phyloP scores from a whole-genome alignment of 2,113 vertebrate species.

The Podiceps cristatus region DNA sequence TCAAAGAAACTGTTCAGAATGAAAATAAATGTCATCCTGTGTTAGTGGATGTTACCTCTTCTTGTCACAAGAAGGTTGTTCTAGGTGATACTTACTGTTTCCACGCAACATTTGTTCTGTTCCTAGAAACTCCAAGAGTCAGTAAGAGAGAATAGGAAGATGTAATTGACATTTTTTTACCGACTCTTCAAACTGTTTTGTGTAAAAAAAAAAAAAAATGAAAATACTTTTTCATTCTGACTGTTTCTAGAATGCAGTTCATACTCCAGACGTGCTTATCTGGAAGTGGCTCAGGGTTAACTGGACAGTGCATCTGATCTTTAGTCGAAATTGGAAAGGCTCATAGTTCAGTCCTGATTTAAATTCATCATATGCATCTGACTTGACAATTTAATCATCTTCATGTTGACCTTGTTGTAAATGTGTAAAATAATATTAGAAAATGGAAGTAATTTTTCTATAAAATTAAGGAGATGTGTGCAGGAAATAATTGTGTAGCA shows the following conservation, averaged over 20 bases:
- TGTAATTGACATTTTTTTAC: neutral
- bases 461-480: neutral
- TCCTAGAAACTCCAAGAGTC: neutral
- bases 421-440: neutral
- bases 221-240: neutral
- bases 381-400: neutral
- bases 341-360: neutral
- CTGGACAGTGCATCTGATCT: neutral
- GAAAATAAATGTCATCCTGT: neutral
- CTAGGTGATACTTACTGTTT: neutral
- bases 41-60: neutral
- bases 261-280: neutral
- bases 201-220: neutral
- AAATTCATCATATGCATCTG: neutral
- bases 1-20: neutral
- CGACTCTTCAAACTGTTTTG: neutral
- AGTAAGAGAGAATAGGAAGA: neutral
- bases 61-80: neutral
- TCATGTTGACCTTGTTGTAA: neutral
- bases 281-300: neutral
- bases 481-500: neutral
- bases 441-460: neutral
- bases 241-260: neutral
- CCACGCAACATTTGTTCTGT: neutral
- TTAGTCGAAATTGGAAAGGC: neutral